Evolutionary conservation across 2,113 vertebrate genomes (phyloP).

Genomic region (Stigmatopora argus): DNA sequence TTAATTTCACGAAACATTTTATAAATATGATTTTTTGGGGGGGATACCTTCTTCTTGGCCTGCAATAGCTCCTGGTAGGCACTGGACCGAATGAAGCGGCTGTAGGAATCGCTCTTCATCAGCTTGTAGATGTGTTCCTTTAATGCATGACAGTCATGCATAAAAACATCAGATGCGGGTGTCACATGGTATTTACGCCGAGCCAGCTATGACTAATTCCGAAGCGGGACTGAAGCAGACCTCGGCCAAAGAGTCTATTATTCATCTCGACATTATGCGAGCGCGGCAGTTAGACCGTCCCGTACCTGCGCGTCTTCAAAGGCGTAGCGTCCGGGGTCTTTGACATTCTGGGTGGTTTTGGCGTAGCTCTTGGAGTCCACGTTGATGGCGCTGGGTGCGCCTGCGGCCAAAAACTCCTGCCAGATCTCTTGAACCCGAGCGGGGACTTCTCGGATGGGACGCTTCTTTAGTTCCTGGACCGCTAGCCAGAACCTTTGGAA

Average conservation of each 20-base stretch:
- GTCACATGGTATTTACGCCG: background rate
- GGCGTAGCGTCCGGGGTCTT: slow-evolving; percentile 89
- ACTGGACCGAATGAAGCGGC: slow-evolving; percentile 98
- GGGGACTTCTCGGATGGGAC: slow-evolving; percentile 88
- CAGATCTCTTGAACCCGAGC: slow-evolving; percentile 91
- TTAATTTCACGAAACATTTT: background rate
- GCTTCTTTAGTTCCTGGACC: slow-evolving; percentile 92
- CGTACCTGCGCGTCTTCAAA: slow-evolving; percentile 93
- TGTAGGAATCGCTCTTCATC: slow-evolving; percentile 99
- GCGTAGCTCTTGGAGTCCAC: slow-evolving; percentile 95
- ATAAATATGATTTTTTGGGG: background rate
- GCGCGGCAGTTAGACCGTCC: background rate
- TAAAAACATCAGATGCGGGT: background rate
- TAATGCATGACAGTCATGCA: background rate
- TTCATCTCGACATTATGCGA: background rate
- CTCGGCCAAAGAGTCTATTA: background rate
- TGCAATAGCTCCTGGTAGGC: slow-evolving; percentile 98
- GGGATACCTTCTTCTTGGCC: slow-evolving; percentile 95
- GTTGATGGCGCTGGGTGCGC: slow-evolving; percentile 94
- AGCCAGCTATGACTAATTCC: slow-evolving; percentile 2
- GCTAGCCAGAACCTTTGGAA: slow-evolving; percentile 92
- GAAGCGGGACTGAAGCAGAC: background rate
- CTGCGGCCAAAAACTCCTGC: slow-evolving; percentile 92
- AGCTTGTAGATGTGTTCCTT: slow-evolving; percentile 99
- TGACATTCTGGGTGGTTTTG: slow-evolving; percentile 95